Conservation (phyloP, 2,888 invertebrate genomes). For the Drosophila siamana region DNA sequence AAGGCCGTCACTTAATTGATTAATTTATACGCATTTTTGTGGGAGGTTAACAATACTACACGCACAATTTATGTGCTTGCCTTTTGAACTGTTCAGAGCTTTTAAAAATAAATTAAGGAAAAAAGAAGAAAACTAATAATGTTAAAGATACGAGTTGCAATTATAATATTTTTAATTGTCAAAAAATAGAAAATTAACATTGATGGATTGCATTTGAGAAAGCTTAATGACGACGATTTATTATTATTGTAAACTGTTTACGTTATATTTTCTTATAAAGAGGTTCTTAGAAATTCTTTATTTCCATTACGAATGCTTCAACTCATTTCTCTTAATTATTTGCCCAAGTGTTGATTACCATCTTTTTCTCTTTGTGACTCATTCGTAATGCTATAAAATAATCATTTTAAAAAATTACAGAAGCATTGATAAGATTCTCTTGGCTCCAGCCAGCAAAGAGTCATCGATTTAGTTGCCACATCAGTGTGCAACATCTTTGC, state of each 20-base stretch:
- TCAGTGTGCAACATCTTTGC: slow-evolving; percentile 19
- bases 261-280: not conserved
- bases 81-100: not conserved
- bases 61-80: not conserved
- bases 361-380: not conserved
- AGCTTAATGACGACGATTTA: too few species aligned
- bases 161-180: too few species aligned
- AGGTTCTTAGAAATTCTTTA: too few species aligned
- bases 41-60: not conserved
- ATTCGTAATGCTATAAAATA: not conserved
- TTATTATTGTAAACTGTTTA: not conserved
- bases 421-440: not conserved
- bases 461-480: slow-evolving; percentile 10
- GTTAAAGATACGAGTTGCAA: too few species aligned
- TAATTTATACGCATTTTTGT: slow-evolving; percentile 16
- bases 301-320: too few species aligned
- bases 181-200: too few species aligned
- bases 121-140: not conserved
- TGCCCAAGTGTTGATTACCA: not conserved
- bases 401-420: not conserved
- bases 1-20: slow-evolving; percentile 38
- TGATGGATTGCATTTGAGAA: too few species aligned
- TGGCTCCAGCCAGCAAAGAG: not conserved
- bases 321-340: not conserved
- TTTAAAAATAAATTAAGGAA: not conserved